Base-by-base conservation (phyloP, 2,113 vertebrate genomes). In the Corythornis cristatus region DNA sequence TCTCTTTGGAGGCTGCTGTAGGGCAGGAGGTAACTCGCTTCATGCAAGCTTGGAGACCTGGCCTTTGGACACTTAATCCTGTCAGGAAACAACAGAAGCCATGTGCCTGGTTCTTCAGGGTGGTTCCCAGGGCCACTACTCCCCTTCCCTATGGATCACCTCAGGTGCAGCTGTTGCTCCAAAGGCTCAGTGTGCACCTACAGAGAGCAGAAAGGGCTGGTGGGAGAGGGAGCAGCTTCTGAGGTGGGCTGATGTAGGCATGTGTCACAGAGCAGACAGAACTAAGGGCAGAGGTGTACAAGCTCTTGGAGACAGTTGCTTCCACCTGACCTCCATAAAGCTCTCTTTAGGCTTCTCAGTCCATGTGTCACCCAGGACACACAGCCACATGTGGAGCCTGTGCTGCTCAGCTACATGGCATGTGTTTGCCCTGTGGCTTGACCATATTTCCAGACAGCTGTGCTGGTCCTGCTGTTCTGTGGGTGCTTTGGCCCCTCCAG, bases 341-440 rank as follows among this genome's bases (percentile, higher is more conserved):
- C 26, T 42, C 45, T 83, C 19, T 37, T 58, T 9, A 10, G 0
- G 0, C 17, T 73, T 79, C 20, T 15, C 29, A 54, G 40, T 6
- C 11, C 62, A 21, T 6, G 22, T 51, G 57, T 62, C 53, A n/a
- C 29, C 31, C 51, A 54, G 33, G 29, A n/a, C 11, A 8, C 0
- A 0, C n/a, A 61, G 42, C 16, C 22, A 19, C 21, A 28, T 0
- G 0, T 19, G 51, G 14, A 46, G 5, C 22, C 11, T 3, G 0
- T 0, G 1, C 48, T 72, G 62, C 43, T 54, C 1, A 7, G 31
- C 13, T 48, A 8, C 23, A 5, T 0, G 3, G 15, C 37, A 29
- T 19, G 23, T 48, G n/a, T 60, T 50, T 88, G 50, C 50, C 33
- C 6, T 1, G 8, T 43, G 50, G 43, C 37, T 48, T 37, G 45